Evolutionary conservation across 2,888 invertebrate genomes (phyloP), one percentile per base, ranked within the genome.

Genomic region (Xanthorhoe designata): DNA sequence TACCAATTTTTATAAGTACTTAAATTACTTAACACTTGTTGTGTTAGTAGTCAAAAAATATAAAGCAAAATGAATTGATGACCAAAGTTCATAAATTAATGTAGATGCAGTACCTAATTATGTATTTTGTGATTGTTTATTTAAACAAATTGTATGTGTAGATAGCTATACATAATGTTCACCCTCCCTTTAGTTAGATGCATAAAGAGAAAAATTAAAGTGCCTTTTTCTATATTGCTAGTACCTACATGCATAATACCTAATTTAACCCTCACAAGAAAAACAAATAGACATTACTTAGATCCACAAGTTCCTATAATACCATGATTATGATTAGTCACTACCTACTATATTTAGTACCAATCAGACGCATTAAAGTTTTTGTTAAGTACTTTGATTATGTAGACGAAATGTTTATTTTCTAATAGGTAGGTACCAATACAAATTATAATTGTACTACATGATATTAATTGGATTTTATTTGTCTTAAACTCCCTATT

Each of bases 11-110:
- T 67, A 60, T 62, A 68, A 68, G 54, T 42, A 49, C 18, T 52
- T 32, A 47, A n/a, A 51, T 18, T 29, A 29, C 42, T 15, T 64
- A 54, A 54, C 17, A 9, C 10, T 35, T 51, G 10, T 45, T 57
- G 74, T 77, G 73, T 73, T 77, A 78, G 71, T 68, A 74, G 72
- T 62, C 59, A 61, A 61, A 67, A 61, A 72, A 73, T 72, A 76
- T 76, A 75, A 49, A n/a, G 24, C 29, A 64, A 49, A 49, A 50
- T 56, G 62, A 71, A 72, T 74, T 64, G 55, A 55, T 66, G 61
- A 71, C 65, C 60, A 60, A 69, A 64, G 64, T 68, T 54, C 60
- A 51, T 68, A 56, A 45, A 13, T 42, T 42, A 10, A 13, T 42
- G 10, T 42, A 42, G 9, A 6, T 24, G 55, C 45, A 51, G 50